Evolutionary conservation across 1,140 invertebrate genomes (phyloP), one percentile per base, ranked within the genome.

Genomic region (Sitophilus oryzae): DNA sequence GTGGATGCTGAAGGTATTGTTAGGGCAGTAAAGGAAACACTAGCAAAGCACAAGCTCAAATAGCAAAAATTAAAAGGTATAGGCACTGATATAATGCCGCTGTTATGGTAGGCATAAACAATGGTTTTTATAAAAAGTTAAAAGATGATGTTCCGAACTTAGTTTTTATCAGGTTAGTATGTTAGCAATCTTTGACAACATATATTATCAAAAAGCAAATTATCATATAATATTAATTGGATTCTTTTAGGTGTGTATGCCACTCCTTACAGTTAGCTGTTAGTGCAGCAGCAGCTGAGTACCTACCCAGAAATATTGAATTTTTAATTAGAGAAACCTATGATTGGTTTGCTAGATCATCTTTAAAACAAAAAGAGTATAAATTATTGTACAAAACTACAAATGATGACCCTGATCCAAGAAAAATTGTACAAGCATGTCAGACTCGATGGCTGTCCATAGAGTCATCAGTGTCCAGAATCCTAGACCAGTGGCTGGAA

Each of bases 401-500:
- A 9, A 71, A 72, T 54, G 64, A 64, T 56, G 65, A 64, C 19
- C 53, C 59, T 48, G 61, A 67, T 53, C 72, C 71, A 49, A 49
- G 66, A 47, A 63, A 64, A 64, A 66, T 74, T 46, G 50, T 68
- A 2, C 56, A 71, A 35, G 41, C 69, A 10, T 68, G 64, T 36
- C 22, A 67, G 16, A 76, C 71, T 5, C 54, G 70, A 52, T 74
- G 68, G 68, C 53, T 73, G 35, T 69, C 66, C 23, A 67, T 69
- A 52, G 66, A 66, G 52, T 34, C 60, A 40, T 67, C 66, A 11
- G 66, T 71, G 2, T 54, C 58, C 10, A 42, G 40, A 42, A 42
- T 42, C 4, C 18, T 18, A 4, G 3, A 6, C 8, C 69, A 73
- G 50, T 73, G 66, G 65, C 8, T 62, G 20, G 68, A 72, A 58